Conservation (phyloP, 2,888 invertebrate genomes). For the Ptychoptera contaminata region DNA sequence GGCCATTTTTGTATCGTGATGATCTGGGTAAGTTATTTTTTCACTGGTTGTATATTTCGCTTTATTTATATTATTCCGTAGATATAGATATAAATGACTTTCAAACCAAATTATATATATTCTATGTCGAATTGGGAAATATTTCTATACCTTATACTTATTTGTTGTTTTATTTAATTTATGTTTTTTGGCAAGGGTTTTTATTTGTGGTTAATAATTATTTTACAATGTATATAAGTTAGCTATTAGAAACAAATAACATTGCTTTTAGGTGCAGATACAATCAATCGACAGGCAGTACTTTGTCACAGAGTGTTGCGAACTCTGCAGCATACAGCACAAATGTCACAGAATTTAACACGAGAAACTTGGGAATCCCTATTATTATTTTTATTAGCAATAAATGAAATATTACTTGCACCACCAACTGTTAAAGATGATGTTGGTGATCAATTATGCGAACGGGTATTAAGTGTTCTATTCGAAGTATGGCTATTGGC, state of each 20-base stretch:
- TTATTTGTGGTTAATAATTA: neutral
- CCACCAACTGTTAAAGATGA: conserved; percentile 90
- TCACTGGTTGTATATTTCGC: neutral
- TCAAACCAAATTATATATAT: neutral
- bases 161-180: neutral
- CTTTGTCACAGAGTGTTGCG: conserved; percentile 81
- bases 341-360: conserved; percentile 58
- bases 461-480: conserved; percentile 81
- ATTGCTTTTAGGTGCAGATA: conserved; percentile 53
- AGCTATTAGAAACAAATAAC: neutral
- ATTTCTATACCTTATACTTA: neutral
- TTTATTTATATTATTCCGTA: conserved; percentile 8
- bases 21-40: conserved; percentile 51
- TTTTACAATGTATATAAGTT: too few species aligned
- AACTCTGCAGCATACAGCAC: conserved; percentile 65
- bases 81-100: neutral
- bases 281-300: conserved; percentile 85
- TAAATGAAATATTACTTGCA: conserved; percentile 80
- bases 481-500: conserved; percentile 63
- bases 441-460: conserved; percentile 89
- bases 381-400: conserved; percentile 70
- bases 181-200: conserved; percentile 2
- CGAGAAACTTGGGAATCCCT: conserved; percentile 84
- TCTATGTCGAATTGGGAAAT: too few species aligned
- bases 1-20: conserved; percentile 78